Conservation (phyloP, 1,140 invertebrate genomes). For the Macrobrachium nipponense region DNA sequence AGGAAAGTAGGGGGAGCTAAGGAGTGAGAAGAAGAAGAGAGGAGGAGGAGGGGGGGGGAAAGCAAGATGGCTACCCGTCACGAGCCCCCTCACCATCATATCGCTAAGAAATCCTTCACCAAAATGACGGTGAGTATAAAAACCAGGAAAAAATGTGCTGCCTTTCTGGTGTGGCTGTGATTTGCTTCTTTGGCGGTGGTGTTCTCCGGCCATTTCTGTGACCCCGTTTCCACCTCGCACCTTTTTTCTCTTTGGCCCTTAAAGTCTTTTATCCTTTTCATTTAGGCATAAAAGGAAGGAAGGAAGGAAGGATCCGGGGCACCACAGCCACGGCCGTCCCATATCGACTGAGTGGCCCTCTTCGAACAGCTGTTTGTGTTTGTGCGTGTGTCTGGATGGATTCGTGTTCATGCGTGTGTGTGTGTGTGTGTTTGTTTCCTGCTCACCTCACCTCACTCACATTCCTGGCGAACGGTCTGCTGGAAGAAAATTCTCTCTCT, state of each 20-base stretch:
- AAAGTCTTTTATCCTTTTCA: neutral
- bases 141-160: neutral
- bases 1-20: no score
- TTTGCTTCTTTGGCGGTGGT: neutral
- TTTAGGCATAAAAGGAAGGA: no score
- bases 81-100: constrained; percentile 1
- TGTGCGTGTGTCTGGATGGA: constrained; percentile 8
- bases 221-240: neutral
- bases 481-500: no score
- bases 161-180: no score
- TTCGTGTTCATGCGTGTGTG: neutral
- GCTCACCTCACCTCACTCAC: neutral
- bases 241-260: neutral
- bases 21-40: neutral
- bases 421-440: neutral
- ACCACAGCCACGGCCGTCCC: no score
- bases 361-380: constrained; percentile 13
- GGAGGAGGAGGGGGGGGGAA: neutral
- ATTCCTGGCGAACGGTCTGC: no score
- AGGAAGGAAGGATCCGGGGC: no score
- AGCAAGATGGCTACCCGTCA: constrained; percentile 20
- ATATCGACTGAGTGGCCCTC: neutral
- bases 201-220: neutral
- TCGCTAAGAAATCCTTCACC: constrained; percentile 16
- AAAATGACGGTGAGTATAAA: constrained; percentile 2